Evolutionary conservation across 2,113 vertebrate genomes (phyloP), one percentile per base, ranked within the genome.

Genomic region (Shinisaurus crocodilurus): DNA sequence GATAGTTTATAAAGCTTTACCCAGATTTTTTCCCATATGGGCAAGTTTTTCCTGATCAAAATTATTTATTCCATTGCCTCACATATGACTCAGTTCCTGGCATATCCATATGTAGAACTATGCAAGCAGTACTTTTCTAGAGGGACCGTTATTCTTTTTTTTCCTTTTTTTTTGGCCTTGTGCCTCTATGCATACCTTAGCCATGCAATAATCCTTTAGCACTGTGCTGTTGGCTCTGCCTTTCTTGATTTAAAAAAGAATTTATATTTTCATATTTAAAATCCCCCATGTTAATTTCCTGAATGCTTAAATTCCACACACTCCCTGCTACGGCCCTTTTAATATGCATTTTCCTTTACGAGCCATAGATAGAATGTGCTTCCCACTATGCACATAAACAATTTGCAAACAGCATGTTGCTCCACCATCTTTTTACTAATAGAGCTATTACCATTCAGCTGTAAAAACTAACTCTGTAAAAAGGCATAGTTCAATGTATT

Each of bases 141-240:
- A 69, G 45, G 65, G 32, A 25, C n/a, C 23, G 76, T 0, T 50
- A 9, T 81, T 10, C 48, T 87, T 85, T 0, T n/a, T n/a, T n/a
- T n/a, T n/a, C n/a, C n/a, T n/a, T n/a, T n/a, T n/a, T n/a, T n/a
- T 67, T 82, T 94, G 69, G 4, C 29, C 54, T 45, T 34, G 1
- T 86, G 82, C 60, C 43, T 88, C 81, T 70, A 3, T 18, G 83
- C 81, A 85, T 5, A 90, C 5, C 1, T 27, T 88, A 90, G 32
- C 67, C 18, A 77, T 91, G n/a, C 34, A 91, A 16, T 50, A 89
- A 86, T 54, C 65, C 48, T 92, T 91, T 82, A 77, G 87, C 89
- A 94, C 82, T 57, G 10, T 8, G 32, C 80, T 85, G 18, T 27
- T 88, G 75, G 27, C 86, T 54, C 60, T 3, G 29, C 18, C 6